Evolutionary conservation across 2,888 invertebrate species (phyloP), one percentile per base, ranked within the genome.

Genomic region (Lasioglossum vierecki): DNA sequence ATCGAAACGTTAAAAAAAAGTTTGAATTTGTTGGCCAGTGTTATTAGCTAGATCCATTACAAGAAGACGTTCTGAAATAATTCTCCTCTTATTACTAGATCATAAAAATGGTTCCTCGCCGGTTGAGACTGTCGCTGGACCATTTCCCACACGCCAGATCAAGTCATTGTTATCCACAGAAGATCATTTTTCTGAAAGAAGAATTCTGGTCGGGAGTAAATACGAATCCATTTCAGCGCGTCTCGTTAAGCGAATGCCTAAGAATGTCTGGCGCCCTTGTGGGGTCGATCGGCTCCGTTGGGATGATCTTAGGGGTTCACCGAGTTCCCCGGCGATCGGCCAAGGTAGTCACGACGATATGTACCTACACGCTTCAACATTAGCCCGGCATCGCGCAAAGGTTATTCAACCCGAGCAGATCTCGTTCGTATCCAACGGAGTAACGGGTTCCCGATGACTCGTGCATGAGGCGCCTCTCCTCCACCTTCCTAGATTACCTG

Each of bases 331-430:
- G 82, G 79, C 53, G 53, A 53, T 22, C 53, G 53, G 53, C 53
- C 86, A 86, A 82, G 86, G 86, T 86, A 83, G 83, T 53, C 79
- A 80, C 73, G 86, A 73, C 49, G 26, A 63, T 35, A 11, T 9
- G 57, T 57, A n/a, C 57, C 57, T 57, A 68, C 63, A 80, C 46
- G 76, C 60, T 79, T 86, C 85, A 81, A 85, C 89, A 81, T 89
- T 35, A 74, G 68, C 80, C 68, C 63, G 70, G 57, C 39, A 41
- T 57, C 44, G 66, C 78, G 73, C 80, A 87, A 88, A 94, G 94
- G 94, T 94, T 93, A 93, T 94, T 94, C 94, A 94, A 94, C 94
- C 91, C 94, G 91, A 85, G 88, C 83, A n/a, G 88, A 91, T 91
- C 90, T 89, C 82, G 88, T 86, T 89, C 86, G 88, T 87, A 88